These are phyloP conservation scores for Sceloporus tristichus DNA, from an alignment of 2,113 vertebrate species.

Conservation along the genomic window DNA sequence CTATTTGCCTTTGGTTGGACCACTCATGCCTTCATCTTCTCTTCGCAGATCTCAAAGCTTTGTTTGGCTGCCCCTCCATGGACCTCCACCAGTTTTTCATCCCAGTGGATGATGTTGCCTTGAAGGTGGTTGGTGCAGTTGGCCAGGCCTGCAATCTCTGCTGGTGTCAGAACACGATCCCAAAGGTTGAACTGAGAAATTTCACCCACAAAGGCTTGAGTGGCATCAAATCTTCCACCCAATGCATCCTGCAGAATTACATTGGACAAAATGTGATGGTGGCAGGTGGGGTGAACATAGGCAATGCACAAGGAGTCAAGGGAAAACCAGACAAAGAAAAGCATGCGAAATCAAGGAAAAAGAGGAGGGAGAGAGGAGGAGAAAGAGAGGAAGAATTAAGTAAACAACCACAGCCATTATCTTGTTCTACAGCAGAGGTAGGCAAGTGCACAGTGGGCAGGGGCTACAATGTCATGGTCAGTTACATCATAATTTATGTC, in stretches of 20 bases:
- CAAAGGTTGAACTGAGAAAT: constrained; percentile 94
- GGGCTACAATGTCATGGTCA: no score
- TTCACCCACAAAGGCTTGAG: constrained; percentile 94
- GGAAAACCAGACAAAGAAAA: neutral
- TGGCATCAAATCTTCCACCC: constrained; percentile 93
- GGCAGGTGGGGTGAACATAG: no score
- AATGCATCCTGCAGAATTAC: constrained; percentile 84
- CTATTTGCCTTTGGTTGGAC: constrained; percentile 49
- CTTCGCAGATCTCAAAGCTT: constrained; percentile 85
- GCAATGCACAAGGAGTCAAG: neutral
- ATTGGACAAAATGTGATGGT: neutral
- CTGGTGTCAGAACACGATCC: constrained; percentile 89
- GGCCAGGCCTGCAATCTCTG: constrained; percentile 87
- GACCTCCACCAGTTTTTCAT: constrained; percentile 88
- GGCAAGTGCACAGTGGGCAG: no score
- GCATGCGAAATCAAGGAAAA: constrained; percentile 8
- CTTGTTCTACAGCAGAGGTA: neutral
- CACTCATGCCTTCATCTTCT: constrained; percentile 82
- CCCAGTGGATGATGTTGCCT: constrained; percentile 94
- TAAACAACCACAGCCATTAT: rapidly evolving
- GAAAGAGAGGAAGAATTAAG: neutral
- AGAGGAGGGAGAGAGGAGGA: constrained; percentile 10
- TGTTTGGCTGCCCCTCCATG: constrained; percentile 90
- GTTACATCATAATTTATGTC: no score
- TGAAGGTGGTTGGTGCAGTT: constrained; percentile 86